These are phyloP conservation scores for Aphrophora alni DNA, from an alignment of 2,888 invertebrate species.

Conservation along the genomic window DNA sequence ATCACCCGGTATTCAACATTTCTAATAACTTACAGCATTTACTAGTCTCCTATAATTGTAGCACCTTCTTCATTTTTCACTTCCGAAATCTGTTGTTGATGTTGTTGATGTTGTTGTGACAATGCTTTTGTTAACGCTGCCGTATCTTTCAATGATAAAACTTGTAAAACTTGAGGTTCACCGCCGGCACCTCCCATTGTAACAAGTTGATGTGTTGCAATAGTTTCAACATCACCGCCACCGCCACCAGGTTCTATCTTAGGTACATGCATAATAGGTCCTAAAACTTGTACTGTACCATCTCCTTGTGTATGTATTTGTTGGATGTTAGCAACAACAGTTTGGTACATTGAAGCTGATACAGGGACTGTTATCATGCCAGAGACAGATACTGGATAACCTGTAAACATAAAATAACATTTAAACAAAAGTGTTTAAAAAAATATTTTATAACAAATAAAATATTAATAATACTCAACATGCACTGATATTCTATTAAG, in stretches of 20 bases:
- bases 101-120: constrained; percentile 55
- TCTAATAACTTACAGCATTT: constrained; percentile 26
- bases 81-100: constrained; percentile 59
- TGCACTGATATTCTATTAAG: constrained; percentile 27
- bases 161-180: constrained; percentile 81
- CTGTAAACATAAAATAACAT: constrained; percentile 59
- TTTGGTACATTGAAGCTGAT: constrained; percentile 94
- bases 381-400: constrained; percentile 83
- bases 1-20: no score
- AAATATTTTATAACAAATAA: background rate
- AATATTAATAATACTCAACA: constrained; percentile 20
- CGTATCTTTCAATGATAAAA: constrained; percentile 85
- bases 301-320: constrained; percentile 74
- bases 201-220: constrained; percentile 78
- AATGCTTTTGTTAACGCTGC: constrained; percentile 82
- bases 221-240: constrained; percentile 54
- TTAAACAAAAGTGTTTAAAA: no score
- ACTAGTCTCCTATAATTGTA: constrained; percentile 63
- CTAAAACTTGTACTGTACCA: constrained; percentile 74
- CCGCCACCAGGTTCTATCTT: constrained; percentile 78
- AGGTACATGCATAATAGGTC: constrained; percentile 83
- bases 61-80: constrained; percentile 68
- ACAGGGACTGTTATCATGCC: constrained; percentile 97
- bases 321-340: constrained; percentile 91
- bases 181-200: constrained; percentile 67